A percentile compares a stretch with the other conserved stretches of the same genome.
Evolutionary conservation across 1,140 invertebrate species (phyloP).

Genomic region (Araneus ventricosus): DNA sequence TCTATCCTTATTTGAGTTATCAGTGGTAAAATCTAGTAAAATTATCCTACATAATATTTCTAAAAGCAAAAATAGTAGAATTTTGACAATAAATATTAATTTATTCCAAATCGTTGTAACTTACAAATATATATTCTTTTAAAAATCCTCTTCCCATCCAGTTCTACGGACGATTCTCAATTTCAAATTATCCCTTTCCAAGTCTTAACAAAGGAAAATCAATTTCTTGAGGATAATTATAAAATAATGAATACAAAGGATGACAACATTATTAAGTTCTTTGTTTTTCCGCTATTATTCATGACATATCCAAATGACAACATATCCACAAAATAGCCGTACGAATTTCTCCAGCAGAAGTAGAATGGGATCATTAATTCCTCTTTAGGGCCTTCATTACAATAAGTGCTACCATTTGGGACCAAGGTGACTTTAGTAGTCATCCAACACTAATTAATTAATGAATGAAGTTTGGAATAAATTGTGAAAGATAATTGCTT

Average conservation of each 20-base stretch:
- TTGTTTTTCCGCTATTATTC: background rate
- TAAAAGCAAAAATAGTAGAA: no score
- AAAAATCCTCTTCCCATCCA: no score
- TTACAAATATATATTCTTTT: no score
- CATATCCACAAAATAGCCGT: background rate
- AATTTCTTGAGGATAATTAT: background rate
- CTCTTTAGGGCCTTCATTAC: background rate
- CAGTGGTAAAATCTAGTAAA: no score
- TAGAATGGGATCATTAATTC: background rate
- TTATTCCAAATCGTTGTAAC: no score
- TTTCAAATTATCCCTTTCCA: no score
- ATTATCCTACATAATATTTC: no score
- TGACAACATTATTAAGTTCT: background rate
- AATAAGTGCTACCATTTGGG: background rate
- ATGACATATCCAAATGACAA: background rate
- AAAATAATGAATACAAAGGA: background rate
- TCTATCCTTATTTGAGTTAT: no score
- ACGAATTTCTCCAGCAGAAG: background rate
- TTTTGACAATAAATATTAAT: no score
- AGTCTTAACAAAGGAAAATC: no score
- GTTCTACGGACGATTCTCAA: no score
- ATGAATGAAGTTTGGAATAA: constrained; percentile 8
- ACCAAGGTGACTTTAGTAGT: background rate
- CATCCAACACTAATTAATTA: constrained; percentile 18
- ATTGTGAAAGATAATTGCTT: constrained; percentile 3